Evolutionary conservation across 2,797 vertebrate genomes (phyloP), one percentile per base, ranked within the genome.

Genomic region (Coluber constrictor): DNA sequence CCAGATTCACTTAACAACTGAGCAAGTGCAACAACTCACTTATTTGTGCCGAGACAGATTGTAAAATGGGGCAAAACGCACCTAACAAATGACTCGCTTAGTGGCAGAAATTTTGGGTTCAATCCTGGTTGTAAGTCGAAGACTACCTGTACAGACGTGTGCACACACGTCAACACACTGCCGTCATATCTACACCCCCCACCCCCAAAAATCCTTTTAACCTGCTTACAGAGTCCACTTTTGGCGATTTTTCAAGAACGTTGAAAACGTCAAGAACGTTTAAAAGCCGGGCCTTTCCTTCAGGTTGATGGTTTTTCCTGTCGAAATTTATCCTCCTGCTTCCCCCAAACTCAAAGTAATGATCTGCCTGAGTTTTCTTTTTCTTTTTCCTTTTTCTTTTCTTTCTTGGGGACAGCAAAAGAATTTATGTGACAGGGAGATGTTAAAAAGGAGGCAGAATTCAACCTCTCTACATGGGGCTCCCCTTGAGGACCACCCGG

Each of bases 361-460:
- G 74, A 25, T 37, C 9, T 43, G 20, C 9, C 74, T 23, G 3
- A 79, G 74, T 11, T 79, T 43, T 79, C 7, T 7, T 70, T 16
- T 57, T 18, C 1, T 4, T 13, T 13, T 16, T 70, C 10, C 25
- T 60, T 43, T 6, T 13, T 5, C 20, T n/a, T 10, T 27, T 57
- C 11, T 25, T 66, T 74, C 32, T 5, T 37, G 11, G 43, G 2
- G n/a, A 86, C 27, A 5, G 20, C 11, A 51, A 83, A 66, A 56
- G 5, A 6, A 25, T 18, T 5, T 2, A 29, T 29, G 15, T 27
- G 32, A 1, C 86, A 61, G 86, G 18, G 4, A 12, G 18, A 2
- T 6, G 37, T 3, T 59, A 59, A 37, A 15, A 3, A 2, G 1
- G 27, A 1, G 7, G 5, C 3, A 0, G 5, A 25, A 60, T 9